Evolutionary conservation across 1,140 invertebrate genomes (phyloP), one percentile per base, ranked within the genome.

Genomic region (Pseudomyrmex dendroicus): DNA sequence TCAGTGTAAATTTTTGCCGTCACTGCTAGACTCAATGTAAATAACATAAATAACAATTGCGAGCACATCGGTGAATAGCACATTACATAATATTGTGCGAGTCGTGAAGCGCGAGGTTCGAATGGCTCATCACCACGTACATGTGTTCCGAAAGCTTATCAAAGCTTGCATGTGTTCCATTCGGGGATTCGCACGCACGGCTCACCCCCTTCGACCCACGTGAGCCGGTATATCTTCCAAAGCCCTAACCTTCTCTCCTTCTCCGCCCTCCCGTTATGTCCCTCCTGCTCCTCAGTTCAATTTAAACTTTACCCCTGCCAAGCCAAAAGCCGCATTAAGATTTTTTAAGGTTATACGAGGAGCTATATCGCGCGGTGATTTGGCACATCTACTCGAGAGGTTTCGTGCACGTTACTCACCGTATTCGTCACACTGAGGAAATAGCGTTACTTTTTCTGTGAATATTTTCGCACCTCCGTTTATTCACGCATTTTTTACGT

Each of bases 271-370:
- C 13, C 84, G 68, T 86, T 87, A 78, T 89, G 85, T 92, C 89
- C 88, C 87, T 90, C 84, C 87, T 84, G 88, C 89, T 52, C 80
- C 89, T 82, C 84, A 85, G 92, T 93, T 93, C 92, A 94, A 94
- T 94, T 94, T 94, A 94, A 94, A 94, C 93, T 94, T 94, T 92
- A 87, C 86, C 86, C 89, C 89, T 90, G 84, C 91, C 83, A 64
- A 44, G 82, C 90, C 90, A 88, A 91, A 91, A 93, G 87, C 91
- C 86, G 91, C 92, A 92, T 93, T 94, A 94, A 94, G 94, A 94
- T 94, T 94, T 94, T 93, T 92, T 91, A 94, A 94, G 88, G 92
- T 92, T 91, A 91, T 90, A 85, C 89, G 88, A 85, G 87, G 86
- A 90, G 86, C 76, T 61, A 76, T 84, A 56, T 67, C 62, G 52